Evolutionary conservation across 2,797 vertebrate species (phyloP).

Genomic region (Pantherophis alleghaniensis): DNA sequence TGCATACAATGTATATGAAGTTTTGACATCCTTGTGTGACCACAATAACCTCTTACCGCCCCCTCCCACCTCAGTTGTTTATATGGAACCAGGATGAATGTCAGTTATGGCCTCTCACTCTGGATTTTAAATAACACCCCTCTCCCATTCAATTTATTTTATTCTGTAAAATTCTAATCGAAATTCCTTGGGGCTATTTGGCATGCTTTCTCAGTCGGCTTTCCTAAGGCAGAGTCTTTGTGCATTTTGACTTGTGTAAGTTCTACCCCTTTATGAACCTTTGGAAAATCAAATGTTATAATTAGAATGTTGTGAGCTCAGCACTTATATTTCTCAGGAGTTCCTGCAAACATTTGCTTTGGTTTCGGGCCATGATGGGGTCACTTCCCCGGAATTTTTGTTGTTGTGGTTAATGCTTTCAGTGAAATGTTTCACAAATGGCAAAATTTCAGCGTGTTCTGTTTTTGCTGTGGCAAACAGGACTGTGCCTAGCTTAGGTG

Average conservation of each 20-base stretch:
- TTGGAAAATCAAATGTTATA: constrained; percentile 58
- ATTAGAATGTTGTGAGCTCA: constrained; percentile 71
- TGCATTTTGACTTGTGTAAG: constrained; percentile 48
- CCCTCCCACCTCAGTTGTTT: constrained; percentile 43
- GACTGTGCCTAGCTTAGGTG: not conserved
- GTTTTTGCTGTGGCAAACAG: not conserved
- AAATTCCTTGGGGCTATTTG: constrained; percentile 63
- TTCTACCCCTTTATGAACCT: constrained; percentile 57
- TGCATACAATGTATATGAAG: not conserved
- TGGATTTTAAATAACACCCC: constrained; percentile 62
- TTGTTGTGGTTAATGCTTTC: constrained; percentile 47
- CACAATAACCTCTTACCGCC: constrained; percentile 19
- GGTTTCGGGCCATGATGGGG: constrained; percentile 61
- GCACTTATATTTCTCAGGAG: constrained; percentile 69
- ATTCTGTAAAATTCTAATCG: constrained; percentile 57
- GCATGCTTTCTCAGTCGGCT: constrained; percentile 60
- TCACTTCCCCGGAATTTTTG: constrained; percentile 64
- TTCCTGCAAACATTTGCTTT: constrained; percentile 71
- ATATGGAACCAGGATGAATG: constrained; percentile 62
- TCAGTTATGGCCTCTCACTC: constrained; percentile 61
- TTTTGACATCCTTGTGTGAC: constrained; percentile 53
- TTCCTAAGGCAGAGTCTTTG: constrained; percentile 44
- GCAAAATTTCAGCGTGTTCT: constrained; percentile 11
- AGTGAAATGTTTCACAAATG: constrained; percentile 40
- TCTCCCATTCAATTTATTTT: constrained; percentile 56